These are phyloP conservation scores for Diadophis punctatus DNA, from an alignment of 2,113 vertebrate species.

Conservation along the genomic window DNA sequence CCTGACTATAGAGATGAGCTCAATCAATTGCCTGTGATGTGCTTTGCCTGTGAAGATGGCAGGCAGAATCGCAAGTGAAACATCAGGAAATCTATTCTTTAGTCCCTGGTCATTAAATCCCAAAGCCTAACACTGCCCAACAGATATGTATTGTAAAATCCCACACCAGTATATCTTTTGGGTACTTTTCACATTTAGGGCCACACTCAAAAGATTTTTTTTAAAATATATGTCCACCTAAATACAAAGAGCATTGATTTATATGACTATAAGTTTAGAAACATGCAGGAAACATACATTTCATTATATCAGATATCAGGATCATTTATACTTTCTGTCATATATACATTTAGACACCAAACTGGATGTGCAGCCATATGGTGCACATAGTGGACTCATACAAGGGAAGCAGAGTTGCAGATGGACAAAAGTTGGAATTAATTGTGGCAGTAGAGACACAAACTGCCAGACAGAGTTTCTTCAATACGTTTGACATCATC, in stretches of 20 bases:
- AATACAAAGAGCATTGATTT: not conserved
- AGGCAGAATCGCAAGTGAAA: not conserved
- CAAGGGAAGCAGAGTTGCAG: not conserved
- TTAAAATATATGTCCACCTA: not conserved
- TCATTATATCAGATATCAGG: not conserved
- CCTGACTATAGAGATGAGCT: not conserved
- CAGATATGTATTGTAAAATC: not conserved
- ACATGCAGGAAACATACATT: not conserved
- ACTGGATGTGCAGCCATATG: not conserved
- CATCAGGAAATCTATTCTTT: not conserved
- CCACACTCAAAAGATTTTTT: not conserved
- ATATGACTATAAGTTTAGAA: not conserved
- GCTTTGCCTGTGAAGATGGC: not conserved
- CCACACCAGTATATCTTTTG: not conserved
- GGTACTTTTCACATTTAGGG: not conserved
- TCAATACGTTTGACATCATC: not conserved
- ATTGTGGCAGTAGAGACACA: not conserved
- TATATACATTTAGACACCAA: not conserved
- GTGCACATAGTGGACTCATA: not conserved
- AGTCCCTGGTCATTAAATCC: not conserved
- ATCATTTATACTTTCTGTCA: not conserved
- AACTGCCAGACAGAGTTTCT: not conserved
- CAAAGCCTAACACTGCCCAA: not conserved
- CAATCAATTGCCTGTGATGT: not conserved
- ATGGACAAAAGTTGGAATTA: not conserved